Base-by-base conservation (phyloP, 2,113 vertebrate species). In the Crotalus horridus region DNA sequence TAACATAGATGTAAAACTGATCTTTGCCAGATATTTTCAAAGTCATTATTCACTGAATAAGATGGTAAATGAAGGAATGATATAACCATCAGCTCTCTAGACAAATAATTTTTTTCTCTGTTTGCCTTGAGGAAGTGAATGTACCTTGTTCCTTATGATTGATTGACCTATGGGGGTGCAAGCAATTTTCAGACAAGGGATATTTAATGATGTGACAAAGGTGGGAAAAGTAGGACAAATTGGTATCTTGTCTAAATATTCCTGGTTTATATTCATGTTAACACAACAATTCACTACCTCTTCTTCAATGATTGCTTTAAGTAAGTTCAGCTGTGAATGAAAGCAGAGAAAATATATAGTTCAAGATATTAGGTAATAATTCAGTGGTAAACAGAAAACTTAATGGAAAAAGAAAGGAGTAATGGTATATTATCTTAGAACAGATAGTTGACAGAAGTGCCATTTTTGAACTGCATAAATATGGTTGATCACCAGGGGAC, bases 21-120 rank as follows among this genome's bases (percentile, higher is more conserved):
- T 95, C 88, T 94, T 95, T 91, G 64, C 64, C 58, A 91, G 88
- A 53, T 91, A 91, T 56, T 95, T 54, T 89, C 43, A 1, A 92
- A 96, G 85, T 93, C 85, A 55, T 95, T 94, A 91, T 94, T 95
- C 58, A 48, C 8, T 87, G 92, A 95, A 94, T 93, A 92, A 88
- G 91, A 91, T 93, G 91, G 55, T 13, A 96, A 96, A 93, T 93
- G 56, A 94, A 87, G 43, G 12, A 26, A 64, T 94, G 96, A 59
- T 87, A 54, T 94, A 95, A 94, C 90, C 81, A 87, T 74, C 91
- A 58, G 21, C 94, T 94, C 86, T 93, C 33, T 87, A 91, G 89
- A 92, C 92, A 88, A 93, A 92, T 46, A 88, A 55, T 0, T 0
- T 89, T 95, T 94, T 91, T 53, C n/a, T 90, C 95, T 89, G 93